A percentile compares a stretch with the other conserved stretches of the same genome.
phyloP scores from a whole-genome alignment of 1,140 invertebrate species.

The Aleiodes sp. region DNA sequence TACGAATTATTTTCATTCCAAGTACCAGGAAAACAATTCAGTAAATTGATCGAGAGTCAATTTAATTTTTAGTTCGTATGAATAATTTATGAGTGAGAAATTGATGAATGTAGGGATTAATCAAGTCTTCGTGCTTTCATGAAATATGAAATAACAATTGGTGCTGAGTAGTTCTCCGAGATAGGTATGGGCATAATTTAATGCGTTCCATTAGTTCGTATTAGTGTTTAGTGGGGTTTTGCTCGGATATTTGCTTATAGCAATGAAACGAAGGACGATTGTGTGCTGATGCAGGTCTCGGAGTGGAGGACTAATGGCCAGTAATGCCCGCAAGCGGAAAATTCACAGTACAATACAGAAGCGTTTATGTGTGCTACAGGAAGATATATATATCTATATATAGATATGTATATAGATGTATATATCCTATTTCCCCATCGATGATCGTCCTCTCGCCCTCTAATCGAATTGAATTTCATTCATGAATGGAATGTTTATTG shows the following conservation, averaged over 20 bases:
- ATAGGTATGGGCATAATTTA: constrained; percentile 23
- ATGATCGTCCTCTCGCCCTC: constrained; percentile 28
- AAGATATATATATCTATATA: not conserved
- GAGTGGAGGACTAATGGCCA: constrained; percentile 28
- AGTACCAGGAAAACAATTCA: too few relatives aligned
- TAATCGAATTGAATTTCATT: constrained; percentile 35
- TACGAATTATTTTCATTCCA: too few relatives aligned
- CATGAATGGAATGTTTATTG: constrained; percentile 29
- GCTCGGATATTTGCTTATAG: constrained; percentile 3
- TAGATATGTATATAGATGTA: too few relatives aligned
- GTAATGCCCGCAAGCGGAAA: constrained; percentile 24
- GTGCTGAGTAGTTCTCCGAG: constrained; percentile 1
- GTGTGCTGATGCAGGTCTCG: constrained; percentile 31
- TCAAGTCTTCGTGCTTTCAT: too few relatives aligned
- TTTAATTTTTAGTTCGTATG: too few relatives aligned
- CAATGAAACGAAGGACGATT: constrained; percentile 8
- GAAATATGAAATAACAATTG: not conserved
- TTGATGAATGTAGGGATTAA: not conserved
- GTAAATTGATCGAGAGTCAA: too few relatives aligned
- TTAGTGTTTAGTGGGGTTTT: not conserved
- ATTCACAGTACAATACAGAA: constrained; percentile 28
- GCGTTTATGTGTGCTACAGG: not conserved
- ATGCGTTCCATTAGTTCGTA: constrained; percentile 29
- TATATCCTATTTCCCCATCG: not conserved
- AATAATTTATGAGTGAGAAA: too few relatives aligned